Evolutionary conservation across 2,797 vertebrate species (phyloP).

Genomic region (Paedocypris micromegethes): DNA sequence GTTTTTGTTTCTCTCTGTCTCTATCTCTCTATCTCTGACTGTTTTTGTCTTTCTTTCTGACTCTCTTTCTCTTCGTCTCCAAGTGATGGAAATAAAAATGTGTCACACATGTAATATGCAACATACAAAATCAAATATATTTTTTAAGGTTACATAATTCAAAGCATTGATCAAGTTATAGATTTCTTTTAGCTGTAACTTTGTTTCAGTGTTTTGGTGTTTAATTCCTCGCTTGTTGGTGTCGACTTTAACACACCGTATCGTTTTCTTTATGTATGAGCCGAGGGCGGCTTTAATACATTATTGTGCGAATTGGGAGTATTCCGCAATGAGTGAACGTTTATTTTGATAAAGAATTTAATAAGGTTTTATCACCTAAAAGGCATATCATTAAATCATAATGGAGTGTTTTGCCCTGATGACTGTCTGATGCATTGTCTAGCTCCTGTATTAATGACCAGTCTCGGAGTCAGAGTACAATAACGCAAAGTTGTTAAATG

Average conservation of each 20-base stretch:
- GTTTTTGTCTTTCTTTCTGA: no score
- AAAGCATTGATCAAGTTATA: no score
- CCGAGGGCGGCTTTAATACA: constrained; percentile 69
- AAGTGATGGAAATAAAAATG: no score
- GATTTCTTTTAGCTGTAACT: no score
- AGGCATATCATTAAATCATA: constrained; percentile 73
- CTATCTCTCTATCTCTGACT: no score
- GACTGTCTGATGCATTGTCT: constrained; percentile 69
- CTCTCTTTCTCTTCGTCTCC: no score
- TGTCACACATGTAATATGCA: no score
- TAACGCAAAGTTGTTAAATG: constrained; percentile 73
- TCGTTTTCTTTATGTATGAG: constrained; percentile 65
- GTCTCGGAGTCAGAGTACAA: constrained; percentile 69
- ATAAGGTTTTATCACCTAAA: constrained; percentile 68
- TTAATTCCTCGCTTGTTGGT: background rate
- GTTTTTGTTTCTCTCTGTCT: no score
- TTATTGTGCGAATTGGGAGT: constrained; percentile 69
- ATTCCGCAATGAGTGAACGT: constrained; percentile 73
- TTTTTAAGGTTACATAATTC: no score
- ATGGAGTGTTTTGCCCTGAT: constrained; percentile 72
- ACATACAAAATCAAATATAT: no score
- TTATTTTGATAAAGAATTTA: constrained; percentile 59
- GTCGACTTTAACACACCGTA: constrained; percentile 37
- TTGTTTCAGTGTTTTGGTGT: no score
- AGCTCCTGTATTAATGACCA: constrained; percentile 59